These are phyloP conservation scores for Octonoba sinensis DNA, from an alignment of 2,888 invertebrate species.

Conservation along the genomic window DNA sequence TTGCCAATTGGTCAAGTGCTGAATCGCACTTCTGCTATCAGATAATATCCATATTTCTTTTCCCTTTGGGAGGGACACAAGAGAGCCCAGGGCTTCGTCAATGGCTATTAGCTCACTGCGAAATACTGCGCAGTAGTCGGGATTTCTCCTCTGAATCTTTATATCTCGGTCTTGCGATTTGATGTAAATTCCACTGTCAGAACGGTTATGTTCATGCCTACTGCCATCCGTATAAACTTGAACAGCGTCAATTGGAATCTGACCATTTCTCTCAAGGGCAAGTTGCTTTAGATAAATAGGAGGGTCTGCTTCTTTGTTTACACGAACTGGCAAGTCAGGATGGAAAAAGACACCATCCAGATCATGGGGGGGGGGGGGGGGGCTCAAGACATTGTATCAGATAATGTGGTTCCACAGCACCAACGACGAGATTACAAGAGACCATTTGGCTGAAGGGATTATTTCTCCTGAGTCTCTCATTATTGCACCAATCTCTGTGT, in stretches of 20 bases:
- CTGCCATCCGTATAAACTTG: background rate
- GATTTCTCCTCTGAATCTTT: background rate
- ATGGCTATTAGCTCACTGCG: background rate
- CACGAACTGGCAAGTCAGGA: background rate
- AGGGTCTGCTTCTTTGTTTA: background rate
- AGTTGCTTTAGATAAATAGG: conserved; percentile 1
- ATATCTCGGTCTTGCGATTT: background rate
- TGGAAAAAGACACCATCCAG: too few relatives aligned
- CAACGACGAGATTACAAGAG: too few relatives aligned
- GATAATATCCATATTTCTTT: too few relatives aligned
- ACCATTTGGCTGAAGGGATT: too few relatives aligned
- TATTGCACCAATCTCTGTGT: too few relatives aligned
- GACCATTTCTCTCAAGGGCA: conserved; percentile 6
- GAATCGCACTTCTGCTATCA: too few relatives aligned
- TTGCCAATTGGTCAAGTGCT: too few relatives aligned
- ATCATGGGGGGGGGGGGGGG: too few relatives aligned
- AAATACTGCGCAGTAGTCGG: background rate
- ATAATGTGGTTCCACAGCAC: background rate
- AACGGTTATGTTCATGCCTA: background rate
- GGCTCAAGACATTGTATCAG: conserved; percentile 11
- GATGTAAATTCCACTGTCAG: background rate
- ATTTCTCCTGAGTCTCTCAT: too few relatives aligned
- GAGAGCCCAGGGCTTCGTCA: background rate
- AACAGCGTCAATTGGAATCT: conserved; percentile 4
- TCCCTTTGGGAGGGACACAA: background rate